Evolutionary conservation across 2,888 invertebrate species (phyloP).

Genomic region (Serrognathus titanus): DNA sequence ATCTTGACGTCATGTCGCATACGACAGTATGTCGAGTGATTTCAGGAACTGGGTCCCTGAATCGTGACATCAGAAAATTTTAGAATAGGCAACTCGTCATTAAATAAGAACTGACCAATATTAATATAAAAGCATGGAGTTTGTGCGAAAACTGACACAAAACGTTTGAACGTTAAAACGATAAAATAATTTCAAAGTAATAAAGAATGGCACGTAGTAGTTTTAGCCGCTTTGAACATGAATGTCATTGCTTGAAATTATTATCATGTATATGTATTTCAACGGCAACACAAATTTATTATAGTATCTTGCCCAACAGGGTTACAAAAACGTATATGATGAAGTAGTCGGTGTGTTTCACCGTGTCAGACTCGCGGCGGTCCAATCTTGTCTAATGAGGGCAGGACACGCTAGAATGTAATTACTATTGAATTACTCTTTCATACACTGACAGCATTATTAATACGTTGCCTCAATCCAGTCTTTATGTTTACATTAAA

Average conservation of each 20-base stretch:
- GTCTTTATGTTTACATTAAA: slow-evolving; percentile 39
- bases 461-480: slow-evolving; percentile 35
- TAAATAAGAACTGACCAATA: too few relatives aligned
- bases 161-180: neutral
- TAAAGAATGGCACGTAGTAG: too few relatives aligned
- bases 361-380: slow-evolving; percentile 27
- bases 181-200: neutral
- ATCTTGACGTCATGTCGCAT: too few relatives aligned
- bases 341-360: neutral
- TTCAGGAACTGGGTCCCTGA: too few relatives aligned
- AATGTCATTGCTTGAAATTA: slow-evolving; percentile 10
- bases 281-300: slow-evolving; percentile 12
- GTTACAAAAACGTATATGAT: neutral
- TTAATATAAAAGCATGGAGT: too few relatives aligned
- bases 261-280: slow-evolving; percentile 9
- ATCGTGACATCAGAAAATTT: too few relatives aligned
- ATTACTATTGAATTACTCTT: slow-evolving; percentile 44
- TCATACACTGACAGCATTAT: slow-evolving; percentile 41
- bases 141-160: neutral
- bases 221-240: slow-evolving; percentile 2
- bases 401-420: slow-evolving; percentile 41
- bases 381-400: slow-evolving; percentile 35
- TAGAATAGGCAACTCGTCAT: too few relatives aligned
- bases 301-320: neutral
- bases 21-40: too few relatives aligned